phyloP scores from a whole-genome alignment of 2,888 invertebrate genomes.

The Cheilosia grossa region DNA sequence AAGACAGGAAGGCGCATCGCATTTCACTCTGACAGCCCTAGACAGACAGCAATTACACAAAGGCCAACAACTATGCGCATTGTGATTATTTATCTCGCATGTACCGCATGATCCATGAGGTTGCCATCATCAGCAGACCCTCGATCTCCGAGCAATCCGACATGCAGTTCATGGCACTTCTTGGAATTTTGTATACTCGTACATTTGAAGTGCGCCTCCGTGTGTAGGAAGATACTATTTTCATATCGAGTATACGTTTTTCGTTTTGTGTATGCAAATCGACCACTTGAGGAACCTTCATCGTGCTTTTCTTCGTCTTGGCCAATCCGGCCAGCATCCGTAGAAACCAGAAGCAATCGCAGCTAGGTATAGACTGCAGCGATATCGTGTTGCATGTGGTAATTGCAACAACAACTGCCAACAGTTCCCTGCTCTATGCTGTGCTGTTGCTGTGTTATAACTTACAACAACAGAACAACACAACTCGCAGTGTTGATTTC shows the following conservation, averaged over 20 bases:
- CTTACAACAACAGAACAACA: slow-evolving; percentile 39
- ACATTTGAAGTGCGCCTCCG: slow-evolving; percentile 34
- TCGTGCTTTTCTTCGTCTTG: slow-evolving; percentile 10
- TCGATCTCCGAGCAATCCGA: slow-evolving; percentile 15
- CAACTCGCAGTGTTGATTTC: slow-evolving; percentile 63
- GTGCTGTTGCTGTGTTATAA: slow-evolving; percentile 8
- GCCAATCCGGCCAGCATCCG: slow-evolving; percentile 40
- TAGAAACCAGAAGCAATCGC: slow-evolving; percentile 19
- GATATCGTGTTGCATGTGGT: slow-evolving; percentile 54
- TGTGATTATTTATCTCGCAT: slow-evolving; percentile 61
- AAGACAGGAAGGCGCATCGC: slow-evolving; percentile 61
- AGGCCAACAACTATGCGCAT: slow-evolving; percentile 54
- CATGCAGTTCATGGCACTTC: slow-evolving; percentile 61
- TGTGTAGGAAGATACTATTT: slow-evolving; percentile 49
- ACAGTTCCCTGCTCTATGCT: neutral
- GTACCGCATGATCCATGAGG: slow-evolving; percentile 20
- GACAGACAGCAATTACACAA: slow-evolving; percentile 62
- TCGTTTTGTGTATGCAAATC: slow-evolving; percentile 46
- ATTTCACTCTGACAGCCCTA: slow-evolving; percentile 57
- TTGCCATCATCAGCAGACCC: slow-evolving; percentile 12
- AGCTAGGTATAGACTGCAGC: neutral
- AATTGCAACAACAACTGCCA: slow-evolving; percentile 23
- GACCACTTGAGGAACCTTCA: slow-evolving; percentile 27
- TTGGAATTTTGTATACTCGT: slow-evolving; percentile 54
- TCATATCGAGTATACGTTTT: slow-evolving; percentile 13